Conservation (phyloP, 2,113 vertebrate species). For the Cochlearius cochlearius region DNA sequence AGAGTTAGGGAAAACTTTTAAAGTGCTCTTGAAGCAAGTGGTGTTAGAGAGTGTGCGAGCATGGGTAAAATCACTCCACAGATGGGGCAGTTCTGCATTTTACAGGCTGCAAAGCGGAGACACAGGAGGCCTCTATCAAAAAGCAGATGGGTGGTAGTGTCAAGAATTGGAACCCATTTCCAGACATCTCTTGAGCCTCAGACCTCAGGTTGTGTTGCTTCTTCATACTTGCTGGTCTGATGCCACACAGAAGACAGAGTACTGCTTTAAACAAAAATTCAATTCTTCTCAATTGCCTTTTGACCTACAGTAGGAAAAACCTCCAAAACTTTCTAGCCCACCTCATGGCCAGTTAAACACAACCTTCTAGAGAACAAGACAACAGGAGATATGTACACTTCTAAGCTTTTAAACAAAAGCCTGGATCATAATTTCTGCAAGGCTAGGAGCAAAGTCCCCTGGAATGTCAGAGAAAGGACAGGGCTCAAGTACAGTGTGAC, state of each 20-base stretch:
- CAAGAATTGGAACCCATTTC: not conserved
- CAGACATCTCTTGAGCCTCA: not conserved
- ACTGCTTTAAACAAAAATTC: not conserved
- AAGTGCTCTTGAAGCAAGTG: fast-evolving
- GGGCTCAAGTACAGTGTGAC: not conserved
- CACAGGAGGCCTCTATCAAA: not conserved
- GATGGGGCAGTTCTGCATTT: not conserved
- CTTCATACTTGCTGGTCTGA: not conserved
- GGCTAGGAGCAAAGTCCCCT: not conserved
- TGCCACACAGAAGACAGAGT: not conserved
- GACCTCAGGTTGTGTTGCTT: not conserved
- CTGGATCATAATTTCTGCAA: not conserved
- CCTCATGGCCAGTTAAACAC: not conserved
- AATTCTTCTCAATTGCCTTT: not conserved
- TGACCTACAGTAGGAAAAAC: not conserved
- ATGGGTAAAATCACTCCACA: not conserved
- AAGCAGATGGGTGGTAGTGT: not conserved
- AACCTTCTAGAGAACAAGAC: not conserved
- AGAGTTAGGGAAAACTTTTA: not conserved
- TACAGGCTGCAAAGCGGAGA: fast-evolving
- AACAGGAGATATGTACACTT: not conserved
- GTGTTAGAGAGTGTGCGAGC: not conserved
- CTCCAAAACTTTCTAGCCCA: not conserved
- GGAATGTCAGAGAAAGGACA: fast-evolving
- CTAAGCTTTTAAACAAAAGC: not conserved